Evolutionary conservation across 92 coral and sea anemone species (phyloP), one percentile per base, ranked within the genome.

Genomic region (Nematostella vectensis): DNA sequence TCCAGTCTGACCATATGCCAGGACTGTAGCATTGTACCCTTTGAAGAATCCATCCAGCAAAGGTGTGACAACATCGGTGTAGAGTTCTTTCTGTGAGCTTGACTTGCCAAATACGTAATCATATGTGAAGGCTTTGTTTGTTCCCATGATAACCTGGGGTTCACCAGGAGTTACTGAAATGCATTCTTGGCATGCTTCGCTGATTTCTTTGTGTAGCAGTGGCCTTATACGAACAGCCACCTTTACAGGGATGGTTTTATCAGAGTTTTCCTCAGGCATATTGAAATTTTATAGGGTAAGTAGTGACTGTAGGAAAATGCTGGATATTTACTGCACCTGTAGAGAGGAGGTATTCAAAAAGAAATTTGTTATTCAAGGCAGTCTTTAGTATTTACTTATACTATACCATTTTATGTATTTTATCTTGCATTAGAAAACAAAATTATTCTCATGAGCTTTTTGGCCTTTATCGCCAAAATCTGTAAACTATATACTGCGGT

Each of bases 1-100:
- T 3, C 98, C 98, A 0, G 98, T 91, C 37, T 91, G 98, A 1
- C 98, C 98, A 56, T 91, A 91, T 0, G 98, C 98, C 6, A 91
- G 54, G n/a, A 91, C 87, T 1, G 98, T 91, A 1, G 95, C 95
- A 47, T 91, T 91, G 39, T 91, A 91, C 0, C 98, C 98, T 9
- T 58, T 75, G 39, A 81, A 91, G 29, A 86, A 77, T 31, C 80
- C 76, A 11, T 86, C 88, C 26, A 91, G 50, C 48, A 91, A 65
- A 1, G 98, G 98, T 19, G 66, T 68, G 19, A 86, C 95, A 0
- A 84, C 82, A 23, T 86, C 58, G 6, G 24, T 48, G 57, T 74
- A 91, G 15, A 91, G 79, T 13, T 78, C 79, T 25, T 68, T 78
- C 57, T 91, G 98, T 47, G 50, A 51, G 25, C 88, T 71, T 8